Conservation (phyloP, 2,797 vertebrate genomes). For the Tarsius wallacei region DNA sequence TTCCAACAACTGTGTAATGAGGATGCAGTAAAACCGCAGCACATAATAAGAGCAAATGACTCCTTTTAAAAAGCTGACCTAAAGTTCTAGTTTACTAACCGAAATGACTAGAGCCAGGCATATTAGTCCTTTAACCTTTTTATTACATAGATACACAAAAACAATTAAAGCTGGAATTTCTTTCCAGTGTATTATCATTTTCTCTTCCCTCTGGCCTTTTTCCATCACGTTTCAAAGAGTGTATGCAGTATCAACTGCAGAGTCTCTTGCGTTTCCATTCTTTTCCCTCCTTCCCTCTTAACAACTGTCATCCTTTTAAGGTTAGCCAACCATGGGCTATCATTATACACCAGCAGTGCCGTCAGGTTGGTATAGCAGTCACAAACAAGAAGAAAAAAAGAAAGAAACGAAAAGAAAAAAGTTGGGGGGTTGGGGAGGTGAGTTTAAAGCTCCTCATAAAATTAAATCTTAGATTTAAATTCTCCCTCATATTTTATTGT, state of each 20-base stretch:
- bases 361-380: slow-evolving; percentile 32
- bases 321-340: slow-evolving; percentile 84
- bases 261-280: slow-evolving; percentile 84
- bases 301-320: slow-evolving; percentile 88
- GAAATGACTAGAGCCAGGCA: slow-evolving; percentile 83
- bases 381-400: slow-evolving; percentile 72
- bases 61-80: slow-evolving; percentile 84
- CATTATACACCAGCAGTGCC: slow-evolving; percentile 75
- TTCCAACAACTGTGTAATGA: slow-evolving; percentile 82
- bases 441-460: slow-evolving; percentile 91
- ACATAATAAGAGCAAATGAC: slow-evolving; percentile 72
- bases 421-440: slow-evolving; percentile 56
- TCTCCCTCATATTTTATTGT: slow-evolving; percentile 93
- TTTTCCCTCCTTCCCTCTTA: slow-evolving; percentile 84
- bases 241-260: slow-evolving; percentile 84
- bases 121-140: slow-evolving; percentile 88
- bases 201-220: slow-evolving; percentile 90
- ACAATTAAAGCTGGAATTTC: slow-evolving; percentile 90
- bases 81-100: slow-evolving; percentile 87
- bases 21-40: slow-evolving; percentile 78
- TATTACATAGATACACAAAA: slow-evolving; percentile 89
- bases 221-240: slow-evolving; percentile 89
- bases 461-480: slow-evolving; percentile 94
- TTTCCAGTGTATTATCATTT: slow-evolving; percentile 88
- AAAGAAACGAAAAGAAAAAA: slow-evolving; percentile 73